These are phyloP conservation scores for Murina feae DNA, from an alignment of 2,113 vertebrate genomes.

Conservation along the genomic window DNA sequence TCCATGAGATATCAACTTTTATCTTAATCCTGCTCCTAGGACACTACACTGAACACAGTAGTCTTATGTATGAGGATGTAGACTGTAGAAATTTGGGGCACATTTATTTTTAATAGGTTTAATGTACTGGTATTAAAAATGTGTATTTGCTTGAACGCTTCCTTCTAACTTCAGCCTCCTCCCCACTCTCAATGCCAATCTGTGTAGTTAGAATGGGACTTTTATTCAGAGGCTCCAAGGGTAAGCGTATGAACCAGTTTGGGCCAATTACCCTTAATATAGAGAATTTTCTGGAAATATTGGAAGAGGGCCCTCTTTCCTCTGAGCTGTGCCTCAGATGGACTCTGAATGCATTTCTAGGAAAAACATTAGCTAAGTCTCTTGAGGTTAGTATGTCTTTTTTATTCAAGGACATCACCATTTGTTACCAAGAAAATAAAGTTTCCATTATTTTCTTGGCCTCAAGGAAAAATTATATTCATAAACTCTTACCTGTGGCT, in stretches of 20 bases:
- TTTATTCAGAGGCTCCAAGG: neutral
- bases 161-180: neutral
- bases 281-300: neutral
- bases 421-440: conserved; percentile 25
- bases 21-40: neutral
- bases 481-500: conserved; percentile 55
- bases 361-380: conserved; percentile 10
- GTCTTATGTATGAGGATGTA: neutral
- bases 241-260: neutral
- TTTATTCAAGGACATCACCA: conserved; percentile 7
- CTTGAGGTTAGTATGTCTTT: neutral
- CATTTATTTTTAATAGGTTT: neutral
- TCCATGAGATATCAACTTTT: neutral
- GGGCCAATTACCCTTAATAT: neutral
- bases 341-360: conserved; percentile 19
- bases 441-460: conserved; percentile 40
- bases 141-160: neutral
- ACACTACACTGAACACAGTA: neutral
- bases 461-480: conserved; percentile 61
- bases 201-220: neutral
- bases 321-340: neutral
- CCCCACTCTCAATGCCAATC: neutral
- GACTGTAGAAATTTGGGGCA: neutral
- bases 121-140: neutral
- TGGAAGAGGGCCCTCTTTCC: neutral